A percentile compares a stretch with the other conserved stretches of the same genome.
These are phyloP conservation scores for Sebastes oblongus DNA, from an alignment of 2,797 vertebrate genomes.

Conservation along the genomic window DNA sequence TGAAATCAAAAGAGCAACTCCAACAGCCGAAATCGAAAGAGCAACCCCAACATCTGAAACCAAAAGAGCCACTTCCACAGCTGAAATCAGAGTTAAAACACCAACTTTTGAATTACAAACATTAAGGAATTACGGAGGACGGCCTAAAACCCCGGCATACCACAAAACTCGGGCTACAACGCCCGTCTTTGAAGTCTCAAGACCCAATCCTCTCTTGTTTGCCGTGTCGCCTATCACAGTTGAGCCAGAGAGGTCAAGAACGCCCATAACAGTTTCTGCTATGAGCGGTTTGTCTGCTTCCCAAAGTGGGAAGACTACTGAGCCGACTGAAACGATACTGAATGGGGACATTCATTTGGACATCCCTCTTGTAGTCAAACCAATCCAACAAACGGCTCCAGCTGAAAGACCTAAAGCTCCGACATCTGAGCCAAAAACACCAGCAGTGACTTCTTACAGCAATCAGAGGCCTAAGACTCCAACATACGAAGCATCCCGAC, in stretches of 20 bases:
- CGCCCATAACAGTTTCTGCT: constrained; percentile 47
- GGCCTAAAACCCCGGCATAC: constrained; percentile 76
- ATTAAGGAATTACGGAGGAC: constrained; percentile 58
- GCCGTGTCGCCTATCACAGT: constrained; percentile 75
- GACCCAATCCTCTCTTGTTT: constrained; percentile 82
- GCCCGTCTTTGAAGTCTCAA: constrained; percentile 81
- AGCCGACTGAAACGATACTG: constrained; percentile 25
- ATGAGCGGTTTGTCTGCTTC: constrained; percentile 12
- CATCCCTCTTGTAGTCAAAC: constrained; percentile 31
- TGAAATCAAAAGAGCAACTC: constrained; percentile 48
- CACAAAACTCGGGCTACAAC: constrained; percentile 60
- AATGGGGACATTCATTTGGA: constrained; percentile 65
- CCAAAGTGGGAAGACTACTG: constrained; percentile 38
- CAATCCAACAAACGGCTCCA: constrained; percentile 35
- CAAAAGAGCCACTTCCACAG: constrained; percentile 26
- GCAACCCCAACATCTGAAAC: constrained; percentile 34
- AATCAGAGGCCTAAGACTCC: constrained; percentile 69
- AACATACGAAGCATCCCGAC: constrained; percentile 63
- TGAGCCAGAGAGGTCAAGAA: constrained; percentile 70
- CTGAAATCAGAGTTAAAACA: constrained; percentile 57
- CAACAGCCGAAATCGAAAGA: constrained; percentile 50
- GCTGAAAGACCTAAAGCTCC: constrained; percentile 28
- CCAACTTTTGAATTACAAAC: constrained; percentile 67
- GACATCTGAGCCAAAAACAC: constrained; percentile 17
- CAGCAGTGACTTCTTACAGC: constrained; percentile 8